phyloP scores from a whole-genome alignment of 2,113 vertebrate species.

The Prolemur simus region DNA sequence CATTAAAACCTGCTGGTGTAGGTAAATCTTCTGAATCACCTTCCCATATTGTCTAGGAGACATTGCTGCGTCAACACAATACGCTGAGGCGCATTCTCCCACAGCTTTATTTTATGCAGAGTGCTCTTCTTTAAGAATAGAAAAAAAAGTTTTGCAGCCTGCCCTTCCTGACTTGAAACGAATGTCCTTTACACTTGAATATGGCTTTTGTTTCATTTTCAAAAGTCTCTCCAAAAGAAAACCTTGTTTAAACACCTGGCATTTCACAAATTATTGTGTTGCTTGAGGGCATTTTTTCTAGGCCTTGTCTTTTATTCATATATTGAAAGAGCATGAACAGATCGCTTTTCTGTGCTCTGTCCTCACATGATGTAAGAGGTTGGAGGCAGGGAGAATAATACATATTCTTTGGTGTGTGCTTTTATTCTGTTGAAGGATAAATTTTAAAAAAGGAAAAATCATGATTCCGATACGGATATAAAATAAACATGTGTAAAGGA shows the following conservation, averaged over 20 bases:
- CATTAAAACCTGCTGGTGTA: not conserved
- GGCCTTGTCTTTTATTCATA: constrained; percentile 59
- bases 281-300: constrained; percentile 59
- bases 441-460: not conserved
- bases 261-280: constrained; percentile 73
- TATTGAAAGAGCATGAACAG: constrained; percentile 64
- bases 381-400: not conserved
- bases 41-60: not conserved
- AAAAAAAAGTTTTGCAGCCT: not conserved
- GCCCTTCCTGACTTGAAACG: constrained; percentile 39
- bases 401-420: constrained; percentile 17
- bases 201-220: constrained; percentile 73
- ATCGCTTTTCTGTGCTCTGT: not conserved
- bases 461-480: not conserved
- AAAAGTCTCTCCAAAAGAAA: constrained; percentile 64
- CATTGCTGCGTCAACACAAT: not conserved
- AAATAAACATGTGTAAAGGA: not conserved
- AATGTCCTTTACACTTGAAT: constrained; percentile 69
- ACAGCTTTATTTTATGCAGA: not conserved
- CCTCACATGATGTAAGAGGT: not conserved
- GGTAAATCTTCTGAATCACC: not conserved
- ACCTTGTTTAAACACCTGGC: constrained; percentile 71
- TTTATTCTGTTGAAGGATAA: constrained; percentile 40
- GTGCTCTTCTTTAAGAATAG: not conserved
- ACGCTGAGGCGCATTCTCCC: not conserved